Evolutionary conservation across 2,113 vertebrate species (phyloP), one percentile per base, ranked within the genome.

Genomic region (Coreoperca whiteheadi): DNA sequence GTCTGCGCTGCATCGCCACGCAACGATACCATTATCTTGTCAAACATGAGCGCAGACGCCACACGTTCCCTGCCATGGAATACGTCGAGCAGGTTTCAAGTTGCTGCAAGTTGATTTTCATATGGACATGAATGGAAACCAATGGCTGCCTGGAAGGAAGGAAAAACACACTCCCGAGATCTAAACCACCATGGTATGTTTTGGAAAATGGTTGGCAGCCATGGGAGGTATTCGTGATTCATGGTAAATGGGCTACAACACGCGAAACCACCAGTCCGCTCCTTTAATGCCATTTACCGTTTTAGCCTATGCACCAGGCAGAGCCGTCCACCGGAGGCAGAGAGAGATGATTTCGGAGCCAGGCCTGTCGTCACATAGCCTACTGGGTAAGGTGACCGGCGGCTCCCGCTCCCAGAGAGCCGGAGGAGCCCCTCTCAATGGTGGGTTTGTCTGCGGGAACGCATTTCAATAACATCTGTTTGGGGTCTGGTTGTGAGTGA

Each of bases 391-490:
- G 74, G 53, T 69, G 78, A 86, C 71, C 82, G 48, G 59, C 1
- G 30, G 53, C 74, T 82, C 82, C 28, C 12, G 37, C 59, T 39
- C 83, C 71, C 77, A 20, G 1, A 51, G 72, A 54, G 60, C 48
- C 67, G 10, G 81, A 70, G 68, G 67, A 66, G 54, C 77, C 61
- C 70, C 57, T 37, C 7, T 74, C 61, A 72, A 67, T 65, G 74
- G 77, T 28, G 59, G 84, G 73, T 67, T 86, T 78, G 82, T 87
- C 75, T 73, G 30, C 73, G 73, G 50, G 57, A n/a, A 9, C 71
- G 80, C 86, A 92, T 92, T 88, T 75, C 68, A 87, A 92, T 83
- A 92, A 77, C 91, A 92, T 93, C 88, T 93, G 93, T 83, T 88
- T 91, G 89, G 61, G 84, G 91, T 93, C 81, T 76, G 87, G 51